phyloP scores from a whole-genome alignment of 2,113 vertebrate genomes.

The Fulmarus glacialis region DNA sequence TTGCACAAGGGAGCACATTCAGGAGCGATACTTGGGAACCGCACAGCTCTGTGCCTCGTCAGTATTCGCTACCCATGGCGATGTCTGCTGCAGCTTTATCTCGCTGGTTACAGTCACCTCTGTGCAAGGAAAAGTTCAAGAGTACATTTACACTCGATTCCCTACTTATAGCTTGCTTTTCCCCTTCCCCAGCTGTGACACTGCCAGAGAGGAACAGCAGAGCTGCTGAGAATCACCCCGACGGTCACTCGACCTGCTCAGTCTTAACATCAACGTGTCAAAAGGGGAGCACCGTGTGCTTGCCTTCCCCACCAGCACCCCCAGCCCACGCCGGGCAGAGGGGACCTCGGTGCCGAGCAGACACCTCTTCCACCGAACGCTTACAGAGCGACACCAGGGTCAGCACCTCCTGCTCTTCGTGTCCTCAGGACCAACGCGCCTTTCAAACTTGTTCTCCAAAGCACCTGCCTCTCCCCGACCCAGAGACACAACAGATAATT shows the following conservation, averaged over 20 bases:
- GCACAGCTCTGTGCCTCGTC: rapidly evolving
- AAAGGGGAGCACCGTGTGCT: rapidly evolving
- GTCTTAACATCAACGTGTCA: neutral
- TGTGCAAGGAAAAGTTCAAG: neutral
- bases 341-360: neutral
- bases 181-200: neutral
- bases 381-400: rapidly evolving
- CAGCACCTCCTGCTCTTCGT: neutral
- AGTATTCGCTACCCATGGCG: rapidly evolving
- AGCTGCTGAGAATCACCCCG: neutral
- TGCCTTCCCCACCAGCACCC: neutral
- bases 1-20: neutral
- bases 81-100: neutral
- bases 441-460: neutral
- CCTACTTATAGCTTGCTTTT: neutral
- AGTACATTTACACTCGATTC: neutral
- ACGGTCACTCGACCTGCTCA: neutral
- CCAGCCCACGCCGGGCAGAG: rapidly evolving
- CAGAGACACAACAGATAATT: neutral
- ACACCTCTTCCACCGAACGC: neutral
- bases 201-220: neutral
- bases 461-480: neutral
- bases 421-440: neutral
- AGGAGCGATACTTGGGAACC: neutral
- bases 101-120: neutral